Percentiles rank a stretch among this genome's conserved stretches.
These are phyloP conservation scores for Serranus cabrilla DNA, from an alignment of 2,797 vertebrate genomes.

Conservation along the genomic window DNA sequence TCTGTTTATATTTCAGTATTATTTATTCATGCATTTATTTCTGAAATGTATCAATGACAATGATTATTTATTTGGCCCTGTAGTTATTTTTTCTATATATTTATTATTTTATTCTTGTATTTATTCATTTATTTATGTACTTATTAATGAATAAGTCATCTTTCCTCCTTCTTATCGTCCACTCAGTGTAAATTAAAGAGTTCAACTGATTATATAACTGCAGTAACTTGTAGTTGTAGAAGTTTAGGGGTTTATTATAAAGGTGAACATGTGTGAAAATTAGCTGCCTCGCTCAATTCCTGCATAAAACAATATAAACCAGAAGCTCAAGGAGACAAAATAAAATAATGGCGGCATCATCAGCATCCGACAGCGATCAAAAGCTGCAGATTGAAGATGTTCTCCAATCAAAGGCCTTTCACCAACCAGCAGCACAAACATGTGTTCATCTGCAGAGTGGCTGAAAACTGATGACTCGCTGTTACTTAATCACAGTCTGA, in stretches of 20 bases:
- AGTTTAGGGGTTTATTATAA: slow-evolving; percentile 22
- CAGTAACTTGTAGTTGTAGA: slow-evolving; percentile 6
- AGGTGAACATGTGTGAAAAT: slow-evolving; percentile 9
- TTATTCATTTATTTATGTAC: too few species aligned
- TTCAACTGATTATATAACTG: slow-evolving; percentile 4
- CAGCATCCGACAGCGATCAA: not conserved
- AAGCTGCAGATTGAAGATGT: slow-evolving; percentile 19
- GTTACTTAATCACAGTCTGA: not conserved
- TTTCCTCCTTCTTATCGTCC: not conserved
- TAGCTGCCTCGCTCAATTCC: not conserved
- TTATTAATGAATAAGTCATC: too few species aligned
- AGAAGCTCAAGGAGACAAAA: not conserved
- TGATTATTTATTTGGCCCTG: too few species aligned
- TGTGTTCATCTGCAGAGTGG: not conserved
- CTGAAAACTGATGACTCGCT: slow-evolving; percentile 8
- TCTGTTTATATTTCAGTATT: too few species aligned
- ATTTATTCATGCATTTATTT: too few species aligned
- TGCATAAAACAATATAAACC: not conserved
- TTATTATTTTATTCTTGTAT: too few species aligned
- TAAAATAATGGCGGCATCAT: not conserved
- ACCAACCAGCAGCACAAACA: not conserved
- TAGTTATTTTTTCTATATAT: too few species aligned
- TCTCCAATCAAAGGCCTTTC: slow-evolving; percentile 4
- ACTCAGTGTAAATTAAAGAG: not conserved
- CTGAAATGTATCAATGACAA: too few species aligned